These are phyloP conservation scores for Acrocephalus scirpaceus DNA, from an alignment of 2,797 vertebrate species.

Conservation along the genomic window DNA sequence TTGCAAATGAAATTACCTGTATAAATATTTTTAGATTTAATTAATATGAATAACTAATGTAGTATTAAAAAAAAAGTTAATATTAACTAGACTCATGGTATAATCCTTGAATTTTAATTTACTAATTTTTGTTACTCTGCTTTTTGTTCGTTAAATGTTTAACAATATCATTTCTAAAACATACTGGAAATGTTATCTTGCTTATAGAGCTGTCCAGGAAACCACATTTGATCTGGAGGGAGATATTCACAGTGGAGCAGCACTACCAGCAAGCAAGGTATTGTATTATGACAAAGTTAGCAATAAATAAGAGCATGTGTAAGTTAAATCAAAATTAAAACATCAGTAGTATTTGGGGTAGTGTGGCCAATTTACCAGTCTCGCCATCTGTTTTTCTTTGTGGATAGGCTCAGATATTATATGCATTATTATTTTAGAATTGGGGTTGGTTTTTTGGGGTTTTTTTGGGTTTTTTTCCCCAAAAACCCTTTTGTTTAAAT, in stretches of 20 bases:
- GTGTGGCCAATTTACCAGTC: not conserved
- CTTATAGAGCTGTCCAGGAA: slow-evolving; percentile 86
- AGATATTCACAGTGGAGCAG: slow-evolving; percentile 88
- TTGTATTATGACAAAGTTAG: not conserved
- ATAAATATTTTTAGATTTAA: not conserved
- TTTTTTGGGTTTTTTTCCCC: not conserved
- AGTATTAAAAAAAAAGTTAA: not conserved
- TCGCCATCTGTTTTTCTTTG: not conserved
- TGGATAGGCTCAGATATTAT: not conserved
- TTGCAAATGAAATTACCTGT: not conserved
- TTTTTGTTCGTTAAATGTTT: not conserved
- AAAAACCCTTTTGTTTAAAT: not conserved
- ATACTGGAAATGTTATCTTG: slow-evolving; percentile 2
- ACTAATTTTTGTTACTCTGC: not conserved
- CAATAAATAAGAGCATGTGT: not conserved
- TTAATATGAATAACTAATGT: not conserved
- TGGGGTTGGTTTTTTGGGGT: not conserved
- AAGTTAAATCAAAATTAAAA: not conserved
- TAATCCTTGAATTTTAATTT: not conserved
- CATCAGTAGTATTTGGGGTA: not conserved
- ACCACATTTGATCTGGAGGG: slow-evolving; percentile 95
- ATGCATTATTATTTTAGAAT: not conserved
- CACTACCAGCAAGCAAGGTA: slow-evolving; percentile 93
- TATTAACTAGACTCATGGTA: not conserved
- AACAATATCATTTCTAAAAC: not conserved